A percentile compares a stretch with the other conserved stretches of the same genome.
These are phyloP conservation scores for Mesorhabditis sp. DNA, from an alignment of 2,888 invertebrate genomes.

Conservation along the genomic window DNA sequence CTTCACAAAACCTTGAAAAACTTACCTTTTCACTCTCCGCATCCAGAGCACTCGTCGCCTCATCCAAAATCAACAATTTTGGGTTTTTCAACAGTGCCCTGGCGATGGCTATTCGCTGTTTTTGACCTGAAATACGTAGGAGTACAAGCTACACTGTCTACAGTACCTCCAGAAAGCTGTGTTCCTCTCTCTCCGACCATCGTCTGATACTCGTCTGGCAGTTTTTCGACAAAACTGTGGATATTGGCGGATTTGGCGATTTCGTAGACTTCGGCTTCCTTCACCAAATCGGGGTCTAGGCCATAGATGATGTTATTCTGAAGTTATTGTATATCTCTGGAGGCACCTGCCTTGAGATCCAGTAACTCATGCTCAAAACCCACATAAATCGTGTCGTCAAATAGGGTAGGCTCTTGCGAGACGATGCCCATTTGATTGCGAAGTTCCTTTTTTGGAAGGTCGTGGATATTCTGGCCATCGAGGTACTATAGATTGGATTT, in stretches of 20 bases:
- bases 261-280: slow-evolving; percentile 21
- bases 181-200: slow-evolving; percentile 32
- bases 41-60: slow-evolving; percentile 26
- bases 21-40: slow-evolving; percentile 14
- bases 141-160: background rate
- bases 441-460: background rate
- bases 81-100: slow-evolving; percentile 21
- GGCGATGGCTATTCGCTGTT: slow-evolving; percentile 28
- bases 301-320: slow-evolving; percentile 59
- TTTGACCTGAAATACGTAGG: slow-evolving; percentile 14
- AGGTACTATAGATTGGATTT: background rate
- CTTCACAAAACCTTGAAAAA: background rate
- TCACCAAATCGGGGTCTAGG: slow-evolving; percentile 39
- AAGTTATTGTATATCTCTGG: background rate
- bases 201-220: slow-evolving; percentile 15
- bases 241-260: background rate
- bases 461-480: background rate
- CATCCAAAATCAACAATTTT: slow-evolving; percentile 24
- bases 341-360: no score
- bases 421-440: background rate
- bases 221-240: background rate
- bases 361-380: background rate
- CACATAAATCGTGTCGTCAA: background rate
- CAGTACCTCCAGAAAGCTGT: slow-evolving; percentile 21
- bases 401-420: background rate